A percentile compares a stretch with the other conserved stretches of the same genome.
phyloP scores from a whole-genome alignment of 2,113 vertebrate species.

The Probosciger aterrimus region DNA sequence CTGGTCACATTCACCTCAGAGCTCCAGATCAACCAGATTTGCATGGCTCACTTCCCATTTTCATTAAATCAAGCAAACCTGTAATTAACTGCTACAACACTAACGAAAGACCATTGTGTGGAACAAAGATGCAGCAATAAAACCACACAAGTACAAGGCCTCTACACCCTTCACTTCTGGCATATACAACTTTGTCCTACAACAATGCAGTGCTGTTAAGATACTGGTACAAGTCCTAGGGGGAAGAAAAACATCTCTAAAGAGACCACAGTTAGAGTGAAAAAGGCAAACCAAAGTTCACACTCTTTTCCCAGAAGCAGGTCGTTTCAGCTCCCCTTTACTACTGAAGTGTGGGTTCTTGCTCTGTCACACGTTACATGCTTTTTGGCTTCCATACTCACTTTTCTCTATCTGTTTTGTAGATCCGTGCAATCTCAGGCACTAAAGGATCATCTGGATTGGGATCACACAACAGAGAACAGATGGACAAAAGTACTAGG shows the following conservation, averaged over 20 bases:
- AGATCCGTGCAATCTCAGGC: constrained; percentile 99
- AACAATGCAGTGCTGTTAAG: not conserved
- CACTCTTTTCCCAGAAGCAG: not conserved
- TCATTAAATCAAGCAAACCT: not conserved
- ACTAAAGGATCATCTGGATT: constrained; percentile 99
- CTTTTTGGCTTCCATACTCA: constrained; percentile 74
- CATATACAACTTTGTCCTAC: not conserved
- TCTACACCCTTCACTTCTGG: not conserved
- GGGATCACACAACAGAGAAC: constrained; percentile 99
- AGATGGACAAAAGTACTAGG: constrained; percentile 98
- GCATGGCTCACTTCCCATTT: not conserved
- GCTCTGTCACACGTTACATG: not conserved
- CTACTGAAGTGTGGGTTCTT: not conserved
- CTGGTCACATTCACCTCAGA: not conserved
- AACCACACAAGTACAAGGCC: not conserved
- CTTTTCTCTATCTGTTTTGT: constrained; percentile 99
- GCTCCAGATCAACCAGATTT: not conserved
- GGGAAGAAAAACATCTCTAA: not conserved
- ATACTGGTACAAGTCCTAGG: not conserved
- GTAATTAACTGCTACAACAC: not conserved
- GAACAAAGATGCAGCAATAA: not conserved
- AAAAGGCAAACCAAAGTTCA: not conserved
- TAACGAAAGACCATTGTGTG: not conserved
- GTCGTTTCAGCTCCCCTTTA: not conserved
- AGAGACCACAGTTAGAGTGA: not conserved